Percentiles rank a stretch among this genome's conserved stretches.
phyloP scores from a whole-genome alignment of 2,797 vertebrate species.

The Hemitrygon akajei region DNA sequence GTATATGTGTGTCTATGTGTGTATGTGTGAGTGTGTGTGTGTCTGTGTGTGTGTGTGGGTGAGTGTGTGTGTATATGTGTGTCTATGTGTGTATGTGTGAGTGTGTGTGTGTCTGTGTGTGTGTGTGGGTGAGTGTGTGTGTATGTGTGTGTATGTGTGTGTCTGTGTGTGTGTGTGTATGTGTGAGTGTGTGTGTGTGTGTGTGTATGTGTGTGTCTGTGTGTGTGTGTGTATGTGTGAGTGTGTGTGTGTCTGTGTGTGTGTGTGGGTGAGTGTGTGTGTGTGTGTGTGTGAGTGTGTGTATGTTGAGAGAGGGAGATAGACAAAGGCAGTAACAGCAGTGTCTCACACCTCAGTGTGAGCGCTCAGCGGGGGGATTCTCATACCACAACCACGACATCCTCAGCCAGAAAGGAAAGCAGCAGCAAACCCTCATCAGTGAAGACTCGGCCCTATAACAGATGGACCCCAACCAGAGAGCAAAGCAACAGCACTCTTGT shows the following conservation, averaged over 20 bases:
- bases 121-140: background rate
- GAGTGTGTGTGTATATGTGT: background rate
- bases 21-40: background rate
- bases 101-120: background rate
- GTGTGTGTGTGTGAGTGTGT: background rate
- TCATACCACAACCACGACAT: slow-evolving; percentile 27
- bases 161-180: no score
- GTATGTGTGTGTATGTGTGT: background rate
- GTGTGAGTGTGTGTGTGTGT: background rate
- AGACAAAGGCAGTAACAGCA: slow-evolving; percentile 24
- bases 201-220: background rate
- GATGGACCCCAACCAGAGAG: slow-evolving; percentile 18
- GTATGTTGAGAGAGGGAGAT: background rate
- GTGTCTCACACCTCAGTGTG: slow-evolving; percentile 22
- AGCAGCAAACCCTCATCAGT: slow-evolving; percentile 14
- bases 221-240: background rate
- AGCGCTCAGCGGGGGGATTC: slow-evolving; percentile 5
- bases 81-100: background rate
- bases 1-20: background rate
- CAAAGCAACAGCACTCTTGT: background rate
- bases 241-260: background rate
- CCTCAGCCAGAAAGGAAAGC: slow-evolving; percentile 28
- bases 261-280: background rate
- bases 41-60: background rate
- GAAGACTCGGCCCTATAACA: background rate